These are phyloP conservation scores for Lottia gigantea DNA, from an alignment of 2,888 invertebrate species.

Conservation along the genomic window DNA sequence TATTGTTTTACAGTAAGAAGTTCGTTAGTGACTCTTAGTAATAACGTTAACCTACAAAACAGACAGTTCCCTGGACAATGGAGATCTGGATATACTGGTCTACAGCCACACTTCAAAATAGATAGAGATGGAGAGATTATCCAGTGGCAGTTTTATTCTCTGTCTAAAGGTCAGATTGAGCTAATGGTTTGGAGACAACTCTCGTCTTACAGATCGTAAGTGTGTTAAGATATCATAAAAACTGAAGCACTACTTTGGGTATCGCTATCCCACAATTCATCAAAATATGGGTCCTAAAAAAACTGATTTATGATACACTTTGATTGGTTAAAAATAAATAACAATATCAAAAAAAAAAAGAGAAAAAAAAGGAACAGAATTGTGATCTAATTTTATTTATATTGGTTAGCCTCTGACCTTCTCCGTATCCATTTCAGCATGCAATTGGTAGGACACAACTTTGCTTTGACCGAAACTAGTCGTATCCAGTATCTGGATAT, in stretches of 20 bases:
- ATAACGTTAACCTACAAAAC: not conserved
- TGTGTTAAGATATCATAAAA: too few species aligned
- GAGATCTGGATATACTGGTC: slow-evolving; percentile 7
- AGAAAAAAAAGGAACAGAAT: too few species aligned
- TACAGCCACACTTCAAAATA: slow-evolving; percentile 11
- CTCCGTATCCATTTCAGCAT: not conserved
- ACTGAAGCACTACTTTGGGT: too few species aligned
- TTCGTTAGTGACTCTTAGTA: not conserved
- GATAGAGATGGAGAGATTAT: slow-evolving; percentile 30
- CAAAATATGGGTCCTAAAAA: too few species aligned
- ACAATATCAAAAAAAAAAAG: too few species aligned
- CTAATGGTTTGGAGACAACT: slow-evolving; percentile 36
- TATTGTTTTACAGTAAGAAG: not conserved
- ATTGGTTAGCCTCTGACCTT: too few species aligned
- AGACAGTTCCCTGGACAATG: not conserved
- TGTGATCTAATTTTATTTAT: too few species aligned
- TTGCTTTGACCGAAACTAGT: not conserved
- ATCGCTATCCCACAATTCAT: too few species aligned
- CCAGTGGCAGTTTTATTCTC: slow-evolving; percentile 37
- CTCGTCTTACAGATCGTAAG: too few species aligned
- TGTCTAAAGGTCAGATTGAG: slow-evolving; percentile 25
- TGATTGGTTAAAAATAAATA: too few species aligned
- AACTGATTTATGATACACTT: too few species aligned
- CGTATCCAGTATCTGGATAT: slow-evolving; percentile 20
- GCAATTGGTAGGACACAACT: slow-evolving; percentile 1